These are phyloP conservation scores for Phalera bucephala DNA, from an alignment of 2,888 invertebrate genomes.

Conservation along the genomic window DNA sequence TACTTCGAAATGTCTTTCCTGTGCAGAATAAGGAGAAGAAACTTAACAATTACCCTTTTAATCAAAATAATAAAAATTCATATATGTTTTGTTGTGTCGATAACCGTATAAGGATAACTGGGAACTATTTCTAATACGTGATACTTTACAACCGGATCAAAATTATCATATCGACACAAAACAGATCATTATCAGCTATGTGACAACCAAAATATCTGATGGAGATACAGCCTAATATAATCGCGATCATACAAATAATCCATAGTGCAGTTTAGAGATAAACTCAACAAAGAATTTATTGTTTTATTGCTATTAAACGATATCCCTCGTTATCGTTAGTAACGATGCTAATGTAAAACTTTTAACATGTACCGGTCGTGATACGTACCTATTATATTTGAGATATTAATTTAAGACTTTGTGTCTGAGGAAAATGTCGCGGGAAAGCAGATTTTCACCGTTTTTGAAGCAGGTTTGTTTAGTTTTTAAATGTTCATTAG, in stretches of 20 bases:
- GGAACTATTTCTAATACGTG: too few species aligned
- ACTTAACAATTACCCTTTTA: too few species aligned
- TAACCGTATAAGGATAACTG: too few species aligned
- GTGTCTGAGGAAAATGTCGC: constrained; percentile 26
- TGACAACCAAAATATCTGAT: too few species aligned
- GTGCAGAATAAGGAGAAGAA: too few species aligned
- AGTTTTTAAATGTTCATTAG: neutral
- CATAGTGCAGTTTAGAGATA: constrained; percentile 32
- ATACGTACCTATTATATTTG: too few species aligned
- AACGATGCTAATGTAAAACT: neutral
- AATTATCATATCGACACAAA: too few species aligned
- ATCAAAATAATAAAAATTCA: too few species aligned
- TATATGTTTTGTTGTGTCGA: too few species aligned
- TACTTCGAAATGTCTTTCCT: too few species aligned
- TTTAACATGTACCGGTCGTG: constrained; percentile 16
- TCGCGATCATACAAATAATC: constrained; percentile 17
- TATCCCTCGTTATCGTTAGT: neutral
- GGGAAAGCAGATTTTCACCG: constrained; percentile 33
- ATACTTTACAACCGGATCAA: too few species aligned
- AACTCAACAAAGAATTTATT: constrained; percentile 15
- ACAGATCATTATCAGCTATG: too few species aligned
- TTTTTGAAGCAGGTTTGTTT: constrained; percentile 48
- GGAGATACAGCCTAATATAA: constrained; percentile 16
- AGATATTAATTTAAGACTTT: constrained; percentile 5
- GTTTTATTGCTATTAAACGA: constrained; percentile 15